Base-by-base conservation (phyloP, 2,797 vertebrate species). In the Neoniphon sammara region DNA sequence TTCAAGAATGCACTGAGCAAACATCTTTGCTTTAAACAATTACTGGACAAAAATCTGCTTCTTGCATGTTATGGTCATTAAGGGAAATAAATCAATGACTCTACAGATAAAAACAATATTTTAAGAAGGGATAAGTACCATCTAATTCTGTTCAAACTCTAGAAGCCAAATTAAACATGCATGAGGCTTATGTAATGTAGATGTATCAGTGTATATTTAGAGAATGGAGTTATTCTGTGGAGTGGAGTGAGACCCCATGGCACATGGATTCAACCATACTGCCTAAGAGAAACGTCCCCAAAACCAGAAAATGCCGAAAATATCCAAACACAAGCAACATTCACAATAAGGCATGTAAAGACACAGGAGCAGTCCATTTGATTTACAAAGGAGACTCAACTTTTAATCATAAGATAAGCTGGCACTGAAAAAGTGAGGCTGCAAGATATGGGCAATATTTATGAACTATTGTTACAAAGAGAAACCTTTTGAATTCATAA, bases 401-500 rank as follows among this genome's bases (percentile, higher is more conserved):
- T 31, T 63, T 39, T 75, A 25, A 66, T 30, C 82, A 21, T 88
- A 5, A 17, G 5, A 17, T 63, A 2, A 55, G 56, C 36, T 44
- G 56, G 49, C 30, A 44, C 23, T 70, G 23, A 82, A 76, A 17
- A 66, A 65, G 47, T 23, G 42, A 10, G 9, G 18, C 31, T 39
- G 60, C 4, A 54, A 17, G 14, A 3, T 15, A 44, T 15, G 14
- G 4, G 15, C 44, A 46, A 46, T 6, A 17, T 17, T 5, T 14
- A 44, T 5, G 2, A 46, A 17, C 15, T 5, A 15, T 17, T 46
- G 36, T 55, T 73, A 69, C 52, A 77, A 52, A 14, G 36, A 9
- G 2, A 68, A 1, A 56, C 23, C 21, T 66, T 42, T 42, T 42
- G 39, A 12, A 42, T 42, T 42, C 4, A 42, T 17, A 17, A 12